phyloP scores from a whole-genome alignment of 1,140 invertebrate species.

The Chrysoperla carnea region DNA sequence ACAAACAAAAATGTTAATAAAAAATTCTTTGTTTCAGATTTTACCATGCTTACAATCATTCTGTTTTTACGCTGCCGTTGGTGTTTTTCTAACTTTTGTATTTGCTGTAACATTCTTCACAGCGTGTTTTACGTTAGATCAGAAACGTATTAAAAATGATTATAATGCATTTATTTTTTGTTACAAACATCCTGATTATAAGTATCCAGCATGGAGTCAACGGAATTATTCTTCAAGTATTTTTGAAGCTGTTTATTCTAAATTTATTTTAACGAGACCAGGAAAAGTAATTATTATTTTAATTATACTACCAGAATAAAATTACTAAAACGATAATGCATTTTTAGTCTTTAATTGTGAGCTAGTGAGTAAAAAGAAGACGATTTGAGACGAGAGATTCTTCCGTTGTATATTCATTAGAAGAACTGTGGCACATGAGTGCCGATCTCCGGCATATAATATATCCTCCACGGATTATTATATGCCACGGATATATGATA shows the following conservation, averaged over 20 bases:
- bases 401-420: too few species aligned
- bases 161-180: constrained; percentile 51
- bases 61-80: constrained; percentile 53
- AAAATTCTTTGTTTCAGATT: constrained; percentile 28
- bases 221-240: constrained; percentile 26
- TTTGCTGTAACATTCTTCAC: constrained; percentile 63
- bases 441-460: too few species aligned
- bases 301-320: not conserved
- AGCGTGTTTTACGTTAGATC: constrained; percentile 54
- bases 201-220: constrained; percentile 13
- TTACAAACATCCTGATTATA: constrained; percentile 28
- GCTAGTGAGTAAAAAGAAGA: too few species aligned
- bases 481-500: too few species aligned
- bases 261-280: constrained; percentile 34
- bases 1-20: constrained; percentile 2
- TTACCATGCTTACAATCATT: constrained; percentile 55
- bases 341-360: too few species aligned
- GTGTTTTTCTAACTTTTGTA: constrained; percentile 52
- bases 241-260: constrained; percentile 29
- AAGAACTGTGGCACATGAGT: too few species aligned
- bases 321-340: not conserved
- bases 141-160: constrained; percentile 36
- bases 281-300: constrained; percentile 29
- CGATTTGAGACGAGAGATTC: too few species aligned
- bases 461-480: too few species aligned